Conservation (phyloP, 1,140 invertebrate genomes). For the Papilio glaucus region DNA sequence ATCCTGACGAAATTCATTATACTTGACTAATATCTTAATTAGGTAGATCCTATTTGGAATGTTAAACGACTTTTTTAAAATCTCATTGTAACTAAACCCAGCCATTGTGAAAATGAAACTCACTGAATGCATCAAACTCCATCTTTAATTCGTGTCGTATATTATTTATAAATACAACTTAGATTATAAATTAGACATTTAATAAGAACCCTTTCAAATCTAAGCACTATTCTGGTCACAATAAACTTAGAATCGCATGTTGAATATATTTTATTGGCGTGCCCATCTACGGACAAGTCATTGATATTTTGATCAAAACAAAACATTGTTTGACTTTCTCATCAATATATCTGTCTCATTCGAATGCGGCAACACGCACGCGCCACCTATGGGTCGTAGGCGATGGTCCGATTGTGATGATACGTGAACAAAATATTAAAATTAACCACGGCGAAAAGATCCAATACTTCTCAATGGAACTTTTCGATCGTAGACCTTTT, state of each 20-base stretch:
- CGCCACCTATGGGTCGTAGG: conserved; percentile 53
- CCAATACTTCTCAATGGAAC: background rate
- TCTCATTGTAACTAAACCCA: too few relatives aligned
- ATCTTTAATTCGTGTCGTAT: too few relatives aligned
- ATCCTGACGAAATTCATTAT: too few relatives aligned
- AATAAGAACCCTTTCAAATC: background rate
- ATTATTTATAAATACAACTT: too few relatives aligned
- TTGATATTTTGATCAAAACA: conserved; percentile 59
- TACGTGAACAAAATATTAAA: conserved; percentile 52
- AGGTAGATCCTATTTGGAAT: too few relatives aligned
- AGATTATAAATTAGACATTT: background rate
- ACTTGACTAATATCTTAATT: too few relatives aligned
- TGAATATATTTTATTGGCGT: conserved; percentile 27
- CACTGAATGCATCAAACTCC: too few relatives aligned
- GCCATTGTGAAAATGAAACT: too few relatives aligned
- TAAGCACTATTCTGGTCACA: conserved; percentile 31
- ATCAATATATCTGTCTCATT: conserved; percentile 47
- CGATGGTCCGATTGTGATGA: conserved; percentile 54
- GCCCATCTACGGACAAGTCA: conserved; percentile 44
- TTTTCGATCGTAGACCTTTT: background rate
- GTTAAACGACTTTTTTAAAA: too few relatives aligned
- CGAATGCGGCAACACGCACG: conserved; percentile 48
- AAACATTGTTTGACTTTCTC: conserved; percentile 54
- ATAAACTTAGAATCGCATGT: conserved; percentile 24
- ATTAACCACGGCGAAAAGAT: conserved; percentile 7